Evolutionary conservation across 2,888 invertebrate genomes (phyloP), one percentile per base, ranked within the genome.

Genomic region (Luffia ferchaultella): DNA sequence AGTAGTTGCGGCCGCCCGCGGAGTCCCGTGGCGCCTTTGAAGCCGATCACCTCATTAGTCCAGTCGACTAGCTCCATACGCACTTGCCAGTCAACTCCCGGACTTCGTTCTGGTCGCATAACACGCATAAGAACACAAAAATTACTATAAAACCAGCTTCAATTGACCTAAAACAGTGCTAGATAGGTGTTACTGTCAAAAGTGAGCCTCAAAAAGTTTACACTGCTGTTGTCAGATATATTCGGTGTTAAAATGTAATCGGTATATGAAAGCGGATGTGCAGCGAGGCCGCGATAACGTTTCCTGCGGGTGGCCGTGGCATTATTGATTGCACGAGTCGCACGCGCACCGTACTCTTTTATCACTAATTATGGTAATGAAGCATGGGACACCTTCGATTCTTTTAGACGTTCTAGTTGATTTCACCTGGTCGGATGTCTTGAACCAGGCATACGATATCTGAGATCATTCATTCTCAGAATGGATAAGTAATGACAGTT

Each of bases 291-390:
- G 70, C 68, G 74, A 70, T 80, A 76, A 62, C 65, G 64, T 60
- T 66, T 78, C 76, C 78, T 80, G 82, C 82, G 82, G 82, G 82
- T 69, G 82, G 56, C 82, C 82, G 64, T 82, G 82, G 79, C 82
- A 74, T 70, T 68, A 77, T 75, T 82, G 73, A 77, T 76, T 61
- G 57, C 52, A 42, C 12, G 30, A 58, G 60, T 56, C 64, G 62
- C 62, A 60, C 68, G 65, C 71, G 69, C 66, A 72, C 60, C 67
- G n/a, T 70, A 77, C 70, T 70, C 61, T n/a, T 44, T 63, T 60
- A 66, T 79, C 77, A 72, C 64, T 72, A 30, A 30, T 30, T 30
- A 82, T 82, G 80, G 75, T 69, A 82, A 82, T 80, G 5, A 12
- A 12, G 30, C 12, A 3, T 30, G 5, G 5, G 30, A 3, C 30